These are phyloP conservation scores for Corynorhinus townsendii DNA, from an alignment of 2,113 vertebrate species.

Conservation along the genomic window DNA sequence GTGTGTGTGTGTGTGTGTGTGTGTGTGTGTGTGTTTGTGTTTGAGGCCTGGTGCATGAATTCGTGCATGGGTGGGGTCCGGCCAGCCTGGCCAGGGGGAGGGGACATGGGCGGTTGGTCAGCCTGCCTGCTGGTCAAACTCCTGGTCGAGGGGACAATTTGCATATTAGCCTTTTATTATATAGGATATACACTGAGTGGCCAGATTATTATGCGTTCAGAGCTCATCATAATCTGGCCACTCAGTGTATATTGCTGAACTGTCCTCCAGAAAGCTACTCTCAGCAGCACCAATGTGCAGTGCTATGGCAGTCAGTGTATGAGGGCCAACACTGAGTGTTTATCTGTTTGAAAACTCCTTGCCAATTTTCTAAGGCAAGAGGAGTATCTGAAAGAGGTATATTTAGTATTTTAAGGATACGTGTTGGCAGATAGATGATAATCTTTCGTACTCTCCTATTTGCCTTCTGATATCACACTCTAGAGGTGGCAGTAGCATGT, in stretches of 20 bases:
- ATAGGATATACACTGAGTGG: no score
- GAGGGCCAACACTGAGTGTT: background rate
- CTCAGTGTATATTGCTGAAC: background rate
- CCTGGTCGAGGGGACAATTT: no score
- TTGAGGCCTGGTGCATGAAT: no score
- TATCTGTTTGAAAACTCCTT: background rate
- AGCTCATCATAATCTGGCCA: no score
- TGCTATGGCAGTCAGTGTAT: background rate
- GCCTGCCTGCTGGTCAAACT: no score
- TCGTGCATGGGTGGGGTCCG: no score
- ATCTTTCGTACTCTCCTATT: background rate
- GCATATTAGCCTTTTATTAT: no score
- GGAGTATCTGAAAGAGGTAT: background rate
- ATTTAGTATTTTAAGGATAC: background rate
- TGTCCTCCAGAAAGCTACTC: background rate
- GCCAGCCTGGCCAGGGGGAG: no score
- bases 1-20: no score
- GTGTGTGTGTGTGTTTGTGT: no score
- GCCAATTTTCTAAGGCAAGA: background rate
- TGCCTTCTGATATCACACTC: background rate
- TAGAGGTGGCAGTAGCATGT: background rate
- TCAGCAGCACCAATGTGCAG: background rate
- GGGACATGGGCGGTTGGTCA: no score
- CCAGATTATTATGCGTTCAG: no score
- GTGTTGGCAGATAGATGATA: background rate